Conservation (phyloP, 2,113 vertebrate species). For the Poeciliopsis turrubarensis region DNA sequence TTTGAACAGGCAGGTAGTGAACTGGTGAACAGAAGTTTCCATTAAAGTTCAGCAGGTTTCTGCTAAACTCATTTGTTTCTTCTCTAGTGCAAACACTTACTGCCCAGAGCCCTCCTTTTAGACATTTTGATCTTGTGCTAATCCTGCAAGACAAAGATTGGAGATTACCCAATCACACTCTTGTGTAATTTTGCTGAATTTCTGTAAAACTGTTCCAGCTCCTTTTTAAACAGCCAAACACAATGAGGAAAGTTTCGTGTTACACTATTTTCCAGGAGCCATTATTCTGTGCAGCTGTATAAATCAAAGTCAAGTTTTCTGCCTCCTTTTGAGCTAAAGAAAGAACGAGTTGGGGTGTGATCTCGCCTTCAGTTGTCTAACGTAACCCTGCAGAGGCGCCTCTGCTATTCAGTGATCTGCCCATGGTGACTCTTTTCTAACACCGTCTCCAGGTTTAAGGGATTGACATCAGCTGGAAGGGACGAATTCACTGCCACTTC, state of each 20-base stretch:
- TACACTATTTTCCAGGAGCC: neutral
- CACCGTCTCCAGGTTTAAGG: neutral
- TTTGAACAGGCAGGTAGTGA: too few relatives aligned
- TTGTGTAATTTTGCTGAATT: neutral
- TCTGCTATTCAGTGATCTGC: neutral
- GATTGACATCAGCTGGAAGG: conserved; percentile 18
- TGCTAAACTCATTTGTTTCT: neutral
- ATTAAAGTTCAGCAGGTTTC: too few relatives aligned
- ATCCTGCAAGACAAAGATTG: conserved; percentile 19
- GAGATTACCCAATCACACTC: neutral
- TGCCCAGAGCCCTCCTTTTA: neutral
- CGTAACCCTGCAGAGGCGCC: conserved; percentile 6
- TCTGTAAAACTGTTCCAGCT: neutral
- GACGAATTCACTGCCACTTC: conserved; percentile 5
- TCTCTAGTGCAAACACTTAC: neutral
- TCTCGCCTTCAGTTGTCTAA: neutral
- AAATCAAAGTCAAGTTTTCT: conserved; percentile 3
- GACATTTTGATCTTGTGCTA: neutral
- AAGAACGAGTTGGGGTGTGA: conserved; percentile 13
- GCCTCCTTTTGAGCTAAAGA: neutral
- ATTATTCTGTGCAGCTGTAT: neutral
- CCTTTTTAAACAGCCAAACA: neutral
- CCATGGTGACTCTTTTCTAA: neutral
- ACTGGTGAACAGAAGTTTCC: too few relatives aligned
- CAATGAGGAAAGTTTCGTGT: neutral